These are phyloP conservation scores for Meriones unguiculatus DNA, from an alignment of 2,113 vertebrate genomes.

Conservation along the genomic window DNA sequence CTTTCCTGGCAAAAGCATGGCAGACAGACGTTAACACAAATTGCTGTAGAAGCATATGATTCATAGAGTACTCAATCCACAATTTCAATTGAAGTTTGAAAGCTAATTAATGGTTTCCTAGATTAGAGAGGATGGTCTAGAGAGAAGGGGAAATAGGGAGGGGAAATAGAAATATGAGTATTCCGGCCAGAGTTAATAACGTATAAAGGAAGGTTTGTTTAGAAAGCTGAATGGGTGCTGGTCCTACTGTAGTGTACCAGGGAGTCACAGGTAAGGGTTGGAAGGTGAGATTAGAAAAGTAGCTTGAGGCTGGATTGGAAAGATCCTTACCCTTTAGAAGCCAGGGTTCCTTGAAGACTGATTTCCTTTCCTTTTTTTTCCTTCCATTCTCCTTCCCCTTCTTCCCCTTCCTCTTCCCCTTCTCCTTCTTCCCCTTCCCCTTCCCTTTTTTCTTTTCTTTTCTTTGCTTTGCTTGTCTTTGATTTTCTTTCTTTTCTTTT, in stretches of 20 bases:
- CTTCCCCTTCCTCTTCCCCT: no score
- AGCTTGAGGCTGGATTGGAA: background rate
- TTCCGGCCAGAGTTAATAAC: background rate
- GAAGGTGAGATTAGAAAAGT: background rate
- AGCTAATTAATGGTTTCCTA: background rate
- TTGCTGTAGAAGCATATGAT: background rate
- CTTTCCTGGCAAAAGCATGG: background rate
- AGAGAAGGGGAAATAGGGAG: background rate
- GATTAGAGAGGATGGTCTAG: background rate
- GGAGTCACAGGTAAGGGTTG: background rate
- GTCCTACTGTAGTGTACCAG: background rate
- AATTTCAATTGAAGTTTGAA: slow-evolving; percentile 46
- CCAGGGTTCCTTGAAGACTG: background rate
- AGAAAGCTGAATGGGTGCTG: background rate
- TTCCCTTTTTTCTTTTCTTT: background rate
- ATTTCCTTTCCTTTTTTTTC: background rate
- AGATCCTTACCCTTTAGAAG: slow-evolving; percentile 14
- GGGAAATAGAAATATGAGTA: background rate
- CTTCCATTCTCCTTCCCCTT: no score
- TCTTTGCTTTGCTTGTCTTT: background rate
- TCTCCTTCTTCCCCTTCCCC: no score
- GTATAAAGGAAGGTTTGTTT: background rate
- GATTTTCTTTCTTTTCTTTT: background rate
- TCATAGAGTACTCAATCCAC: background rate
- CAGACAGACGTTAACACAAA: background rate